Evolutionary conservation across 2,888 invertebrate species (phyloP).

Genomic region (Trachelus stipa): DNA sequence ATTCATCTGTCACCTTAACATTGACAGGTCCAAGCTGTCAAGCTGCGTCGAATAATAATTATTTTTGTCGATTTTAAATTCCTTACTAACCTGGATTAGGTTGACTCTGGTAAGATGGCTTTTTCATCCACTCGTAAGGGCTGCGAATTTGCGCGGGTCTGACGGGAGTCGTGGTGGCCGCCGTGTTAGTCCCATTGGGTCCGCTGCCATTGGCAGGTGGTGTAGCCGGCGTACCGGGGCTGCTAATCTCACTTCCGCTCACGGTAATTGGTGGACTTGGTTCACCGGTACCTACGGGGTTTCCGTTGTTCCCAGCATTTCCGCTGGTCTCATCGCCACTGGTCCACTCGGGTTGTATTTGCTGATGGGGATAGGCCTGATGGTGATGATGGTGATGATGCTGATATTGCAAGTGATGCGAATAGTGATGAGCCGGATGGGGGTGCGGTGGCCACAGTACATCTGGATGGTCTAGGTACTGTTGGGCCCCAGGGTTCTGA

Average conservation of each 20-base stretch:
- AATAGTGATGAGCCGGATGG: slow-evolving; percentile 66
- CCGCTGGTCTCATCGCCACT: slow-evolving; percentile 42
- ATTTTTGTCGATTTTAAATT: background rate
- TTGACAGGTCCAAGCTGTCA: background rate
- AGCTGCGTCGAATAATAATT: background rate
- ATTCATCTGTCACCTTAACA: background rate
- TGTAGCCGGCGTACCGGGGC: slow-evolving; percentile 68
- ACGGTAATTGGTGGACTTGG: slow-evolving; percentile 73
- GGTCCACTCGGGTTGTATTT: slow-evolving; percentile 49
- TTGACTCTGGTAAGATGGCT: slow-evolving; percentile 85
- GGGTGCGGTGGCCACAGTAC: slow-evolving; percentile 68
- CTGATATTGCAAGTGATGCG: slow-evolving; percentile 62
- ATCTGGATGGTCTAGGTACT: slow-evolving; percentile 61
- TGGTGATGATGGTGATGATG: slow-evolving; percentile 61
- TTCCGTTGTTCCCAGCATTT: slow-evolving; percentile 34
- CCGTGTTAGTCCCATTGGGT: slow-evolving; percentile 42
- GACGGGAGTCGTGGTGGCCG: slow-evolving; percentile 62
- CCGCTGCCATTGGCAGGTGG: slow-evolving; percentile 60
- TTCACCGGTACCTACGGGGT: slow-evolving; percentile 39
- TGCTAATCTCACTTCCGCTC: slow-evolving; percentile 73
- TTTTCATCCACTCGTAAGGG: slow-evolving; percentile 94
- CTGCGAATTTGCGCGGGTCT: slow-evolving; percentile 81
- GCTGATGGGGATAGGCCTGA: slow-evolving; percentile 52
- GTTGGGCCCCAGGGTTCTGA: slow-evolving; percentile 68
- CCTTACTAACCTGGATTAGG: slow-evolving; percentile 81